phyloP scores from a whole-genome alignment of 2,113 vertebrate genomes.

The Excalfactoria chinensis region DNA sequence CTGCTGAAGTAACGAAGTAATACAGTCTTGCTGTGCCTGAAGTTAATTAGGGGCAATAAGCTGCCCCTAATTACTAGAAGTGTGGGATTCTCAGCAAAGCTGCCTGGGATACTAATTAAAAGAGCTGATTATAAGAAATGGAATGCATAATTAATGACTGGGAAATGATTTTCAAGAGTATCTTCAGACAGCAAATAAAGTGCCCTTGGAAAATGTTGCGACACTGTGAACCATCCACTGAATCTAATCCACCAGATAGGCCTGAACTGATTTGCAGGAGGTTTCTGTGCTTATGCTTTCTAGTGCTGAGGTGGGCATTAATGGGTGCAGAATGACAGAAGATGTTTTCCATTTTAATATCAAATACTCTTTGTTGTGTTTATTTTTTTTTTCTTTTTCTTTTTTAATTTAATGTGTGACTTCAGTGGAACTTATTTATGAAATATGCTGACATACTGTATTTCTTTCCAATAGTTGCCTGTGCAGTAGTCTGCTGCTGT shows the following conservation, averaged over 20 bases:
- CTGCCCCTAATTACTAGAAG: constrained; percentile 56
- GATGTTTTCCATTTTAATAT: background rate
- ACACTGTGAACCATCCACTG: background rate
- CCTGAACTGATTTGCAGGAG: background rate
- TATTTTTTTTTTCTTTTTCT: background rate
- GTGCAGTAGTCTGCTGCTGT: background rate
- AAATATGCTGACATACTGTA: background rate
- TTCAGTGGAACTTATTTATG: background rate
- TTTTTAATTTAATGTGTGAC: background rate
- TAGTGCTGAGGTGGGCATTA: background rate
- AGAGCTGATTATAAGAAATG: constrained; percentile 53
- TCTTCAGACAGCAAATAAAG: constrained; percentile 43
- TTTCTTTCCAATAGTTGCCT: background rate
- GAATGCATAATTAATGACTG: constrained; percentile 61
- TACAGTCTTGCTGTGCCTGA: constrained; percentile 22
- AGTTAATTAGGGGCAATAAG: constrained; percentile 66
- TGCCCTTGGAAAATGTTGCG: constrained; percentile 49
- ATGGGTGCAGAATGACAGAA: background rate
- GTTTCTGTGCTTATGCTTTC: background rate
- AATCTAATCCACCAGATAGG: constrained; percentile 13
- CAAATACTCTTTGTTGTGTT: background rate
- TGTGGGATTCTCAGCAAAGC: constrained; percentile 39
- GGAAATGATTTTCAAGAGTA: constrained; percentile 29
- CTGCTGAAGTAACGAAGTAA: constrained; percentile 30
- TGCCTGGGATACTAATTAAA: constrained; percentile 60